Evolutionary conservation across 2,113 vertebrate genomes (phyloP).

Genomic region (Xiphias gladius): DNA sequence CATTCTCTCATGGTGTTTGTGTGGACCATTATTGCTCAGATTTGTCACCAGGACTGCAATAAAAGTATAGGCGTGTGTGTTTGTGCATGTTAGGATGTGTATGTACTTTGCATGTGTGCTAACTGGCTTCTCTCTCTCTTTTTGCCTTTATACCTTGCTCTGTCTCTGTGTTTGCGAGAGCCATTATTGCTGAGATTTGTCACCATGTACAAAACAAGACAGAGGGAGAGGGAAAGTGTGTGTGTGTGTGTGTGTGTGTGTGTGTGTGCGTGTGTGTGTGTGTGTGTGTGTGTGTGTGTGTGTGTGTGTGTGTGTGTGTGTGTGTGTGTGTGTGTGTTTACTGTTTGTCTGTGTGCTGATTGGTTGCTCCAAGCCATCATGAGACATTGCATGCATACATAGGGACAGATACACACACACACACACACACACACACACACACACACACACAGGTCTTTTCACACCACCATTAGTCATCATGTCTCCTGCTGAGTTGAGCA

Average conservation of each 20-base stretch:
- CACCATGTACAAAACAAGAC: slow-evolving; percentile 18
- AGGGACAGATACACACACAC: background rate
- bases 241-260: slow-evolving; percentile 9
- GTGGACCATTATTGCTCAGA: slow-evolving; percentile 43
- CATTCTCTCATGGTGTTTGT: slow-evolving; percentile 32
- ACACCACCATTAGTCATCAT: slow-evolving; percentile 51
- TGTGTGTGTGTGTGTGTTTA: slow-evolving; percentile 1
- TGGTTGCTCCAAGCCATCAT: slow-evolving; percentile 25
- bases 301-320: background rate
- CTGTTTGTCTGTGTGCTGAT: slow-evolving; percentile 22
- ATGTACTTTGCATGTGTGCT: slow-evolving; percentile 21
- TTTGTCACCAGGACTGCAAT: slow-evolving; percentile 49
- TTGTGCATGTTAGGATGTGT: background rate
- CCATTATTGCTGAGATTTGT: slow-evolving; percentile 41
- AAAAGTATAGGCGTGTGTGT: background rate
- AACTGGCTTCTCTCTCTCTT: slow-evolving; percentile 1
- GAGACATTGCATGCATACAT: slow-evolving; percentile 16
- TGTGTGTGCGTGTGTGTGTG: background rate
- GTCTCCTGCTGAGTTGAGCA: slow-evolving; percentile 57
- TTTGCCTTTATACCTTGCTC: background rate
- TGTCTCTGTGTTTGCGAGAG: background rate
- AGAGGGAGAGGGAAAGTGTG: background rate
- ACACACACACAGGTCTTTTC: slow-evolving; percentile 19
- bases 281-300: slow-evolving; percentile 5
- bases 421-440: slow-evolving; percentile 22